phyloP scores from a whole-genome alignment of 2,888 invertebrate species.

The Pandemis heparana region DNA sequence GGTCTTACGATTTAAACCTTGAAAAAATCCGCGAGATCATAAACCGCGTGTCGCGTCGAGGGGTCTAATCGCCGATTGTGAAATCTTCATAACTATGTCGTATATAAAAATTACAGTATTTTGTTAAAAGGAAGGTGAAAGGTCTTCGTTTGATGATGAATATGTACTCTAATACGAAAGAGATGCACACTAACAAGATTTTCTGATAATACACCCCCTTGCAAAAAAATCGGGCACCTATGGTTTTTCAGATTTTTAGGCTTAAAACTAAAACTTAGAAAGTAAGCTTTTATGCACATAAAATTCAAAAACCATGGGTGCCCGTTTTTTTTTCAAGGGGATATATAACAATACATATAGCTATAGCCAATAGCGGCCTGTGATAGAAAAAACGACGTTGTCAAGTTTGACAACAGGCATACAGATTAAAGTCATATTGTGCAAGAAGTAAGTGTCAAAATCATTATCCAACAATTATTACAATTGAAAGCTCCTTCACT shows the following conservation, averaged over 20 bases:
- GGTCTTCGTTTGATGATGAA: not conserved
- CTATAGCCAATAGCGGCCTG: not conserved
- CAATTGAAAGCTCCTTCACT: slow-evolving; percentile 31
- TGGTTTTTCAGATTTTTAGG: too few relatives aligned
- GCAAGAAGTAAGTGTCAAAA: slow-evolving; percentile 24
- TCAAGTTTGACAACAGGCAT: not conserved
- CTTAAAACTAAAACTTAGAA: too few relatives aligned
- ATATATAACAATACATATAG: too few relatives aligned
- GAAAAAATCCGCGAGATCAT: slow-evolving; percentile 47
- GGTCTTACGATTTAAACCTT: slow-evolving; percentile 65
- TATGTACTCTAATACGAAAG: not conserved
- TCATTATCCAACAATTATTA: slow-evolving; percentile 34
- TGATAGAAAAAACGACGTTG: not conserved
- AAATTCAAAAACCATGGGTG: too few relatives aligned
- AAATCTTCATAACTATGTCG: slow-evolving; percentile 2
- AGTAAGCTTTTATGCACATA: too few relatives aligned
- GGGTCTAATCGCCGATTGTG: slow-evolving; percentile 22
- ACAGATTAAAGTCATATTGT: slow-evolving; percentile 1
- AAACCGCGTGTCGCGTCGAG: slow-evolving; percentile 29
- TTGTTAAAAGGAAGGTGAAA: not conserved
- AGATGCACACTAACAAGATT: not conserved
- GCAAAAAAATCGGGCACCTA: too few relatives aligned
- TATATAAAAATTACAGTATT: not conserved
- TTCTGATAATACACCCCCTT: too few relatives aligned
- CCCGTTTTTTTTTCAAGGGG: too few relatives aligned